These are phyloP conservation scores for Aphodius granarius DNA, from an alignment of 2,888 invertebrate species.

Conservation along the genomic window DNA sequence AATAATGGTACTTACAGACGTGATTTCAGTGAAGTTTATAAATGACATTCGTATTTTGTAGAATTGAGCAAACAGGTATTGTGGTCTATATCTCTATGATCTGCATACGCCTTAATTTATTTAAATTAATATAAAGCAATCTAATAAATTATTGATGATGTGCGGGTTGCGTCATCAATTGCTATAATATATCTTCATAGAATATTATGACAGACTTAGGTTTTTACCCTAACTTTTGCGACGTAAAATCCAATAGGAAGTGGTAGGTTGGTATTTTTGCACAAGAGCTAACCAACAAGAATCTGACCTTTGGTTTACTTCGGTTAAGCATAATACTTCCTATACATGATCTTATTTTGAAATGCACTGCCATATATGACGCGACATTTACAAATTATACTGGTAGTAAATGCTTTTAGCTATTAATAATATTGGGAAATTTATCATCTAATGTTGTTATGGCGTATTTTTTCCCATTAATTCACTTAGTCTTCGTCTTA, in stretches of 20 bases:
- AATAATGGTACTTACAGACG: too few relatives aligned
- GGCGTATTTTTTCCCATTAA: background rate
- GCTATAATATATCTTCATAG: background rate
- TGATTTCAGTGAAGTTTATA: too few relatives aligned
- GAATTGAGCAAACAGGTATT: background rate
- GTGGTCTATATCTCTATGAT: background rate
- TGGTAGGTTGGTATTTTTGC: background rate
- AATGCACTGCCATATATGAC: background rate
- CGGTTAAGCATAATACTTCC: background rate
- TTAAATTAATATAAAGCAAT: background rate
- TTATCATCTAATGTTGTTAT: background rate
- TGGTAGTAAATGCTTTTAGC: background rate
- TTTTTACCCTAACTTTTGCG: background rate
- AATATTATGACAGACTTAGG: background rate
- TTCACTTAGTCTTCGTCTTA: background rate
- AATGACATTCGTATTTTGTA: too few relatives aligned
- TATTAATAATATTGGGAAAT: background rate
- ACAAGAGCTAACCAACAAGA: background rate
- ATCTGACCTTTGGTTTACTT: background rate
- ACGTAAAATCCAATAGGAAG: background rate
- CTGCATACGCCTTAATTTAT: background rate
- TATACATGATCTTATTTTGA: background rate
- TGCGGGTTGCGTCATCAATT: background rate
- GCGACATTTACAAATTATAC: background rate
- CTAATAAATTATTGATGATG: background rate